phyloP scores from a whole-genome alignment of 2,113 vertebrate genomes.

The Chinchilla lanigera region DNA sequence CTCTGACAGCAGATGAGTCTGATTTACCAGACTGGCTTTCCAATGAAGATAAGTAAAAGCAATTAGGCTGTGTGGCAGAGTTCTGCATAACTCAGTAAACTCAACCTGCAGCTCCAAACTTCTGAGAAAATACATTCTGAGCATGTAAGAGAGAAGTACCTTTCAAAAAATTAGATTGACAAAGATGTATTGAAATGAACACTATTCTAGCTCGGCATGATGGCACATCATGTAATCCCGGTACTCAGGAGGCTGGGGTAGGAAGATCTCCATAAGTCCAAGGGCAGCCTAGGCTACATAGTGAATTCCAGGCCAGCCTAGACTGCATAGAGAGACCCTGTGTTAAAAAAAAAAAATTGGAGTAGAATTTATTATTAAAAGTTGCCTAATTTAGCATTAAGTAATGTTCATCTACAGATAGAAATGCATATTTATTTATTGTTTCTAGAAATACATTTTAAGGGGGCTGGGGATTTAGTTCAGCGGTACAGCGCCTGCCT shows the following conservation, averaged over 20 bases:
- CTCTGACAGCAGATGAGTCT: neutral
- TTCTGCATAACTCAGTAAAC: neutral
- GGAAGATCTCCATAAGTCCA: neutral
- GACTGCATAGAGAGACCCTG: neutral
- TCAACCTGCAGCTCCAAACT: neutral
- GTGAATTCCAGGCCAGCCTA: neutral
- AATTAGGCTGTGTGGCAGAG: neutral
- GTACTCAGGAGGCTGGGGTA: neutral
- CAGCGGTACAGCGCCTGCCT: too few species aligned
- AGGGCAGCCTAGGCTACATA: neutral
- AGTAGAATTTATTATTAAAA: neutral
- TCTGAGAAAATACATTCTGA: conserved; percentile 14
- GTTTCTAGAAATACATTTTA: neutral
- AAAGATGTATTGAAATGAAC: neutral
- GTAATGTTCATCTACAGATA: neutral
- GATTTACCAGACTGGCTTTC: neutral
- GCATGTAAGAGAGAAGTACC: neutral
- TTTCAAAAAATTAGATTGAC: neutral
- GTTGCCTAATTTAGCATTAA: neutral
- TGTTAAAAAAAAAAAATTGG: neutral
- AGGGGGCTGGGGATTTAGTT: too few species aligned
- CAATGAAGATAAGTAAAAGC: neutral
- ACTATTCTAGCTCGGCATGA: neutral
- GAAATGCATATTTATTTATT: neutral
- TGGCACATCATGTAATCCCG: neutral